These are phyloP conservation scores for Naso thynnoides DNA, from an alignment of 2,797 vertebrate genomes.

Conservation along the genomic window DNA sequence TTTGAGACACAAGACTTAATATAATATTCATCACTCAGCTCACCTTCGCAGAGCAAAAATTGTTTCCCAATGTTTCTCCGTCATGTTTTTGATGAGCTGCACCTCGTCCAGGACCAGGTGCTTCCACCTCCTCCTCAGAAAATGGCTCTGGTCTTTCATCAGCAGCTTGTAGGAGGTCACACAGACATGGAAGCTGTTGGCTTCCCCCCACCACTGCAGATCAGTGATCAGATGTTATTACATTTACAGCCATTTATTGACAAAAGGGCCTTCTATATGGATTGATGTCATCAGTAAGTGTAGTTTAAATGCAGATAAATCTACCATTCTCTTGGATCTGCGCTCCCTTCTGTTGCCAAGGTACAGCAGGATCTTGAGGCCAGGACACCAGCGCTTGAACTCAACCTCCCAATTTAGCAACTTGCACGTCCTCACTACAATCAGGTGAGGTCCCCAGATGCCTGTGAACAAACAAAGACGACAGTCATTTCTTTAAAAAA, in stretches of 20 bases:
- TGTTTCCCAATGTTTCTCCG: slow-evolving; percentile 93
- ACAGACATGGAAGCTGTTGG: slow-evolving; percentile 93
- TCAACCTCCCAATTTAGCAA: slow-evolving; percentile 97
- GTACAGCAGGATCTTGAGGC: slow-evolving; percentile 94
- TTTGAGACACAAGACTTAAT: background rate
- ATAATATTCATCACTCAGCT: background rate
- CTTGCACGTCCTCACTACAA: slow-evolving; percentile 94
- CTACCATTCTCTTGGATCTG: slow-evolving; percentile 92
- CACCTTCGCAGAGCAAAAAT: slow-evolving; percentile 91
- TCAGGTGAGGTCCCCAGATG: slow-evolving; percentile 97
- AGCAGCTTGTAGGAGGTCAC: slow-evolving; percentile 95
- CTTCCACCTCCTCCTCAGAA: slow-evolving; percentile 90
- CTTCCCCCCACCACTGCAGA: slow-evolving; percentile 89
- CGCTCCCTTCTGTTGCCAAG: slow-evolving; percentile 92
- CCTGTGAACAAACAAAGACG: slow-evolving; percentile 79
- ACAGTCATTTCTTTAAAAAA: background rate
- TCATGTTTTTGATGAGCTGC: slow-evolving; percentile 93
- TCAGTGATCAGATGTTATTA: slow-evolving; percentile 13
- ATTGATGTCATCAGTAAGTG: background rate
- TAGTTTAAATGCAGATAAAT: slow-evolving; percentile 13
- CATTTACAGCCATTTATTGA: background rate
- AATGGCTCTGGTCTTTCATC: slow-evolving; percentile 91
- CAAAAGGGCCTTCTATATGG: background rate
- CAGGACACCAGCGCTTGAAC: slow-evolving; percentile 98
- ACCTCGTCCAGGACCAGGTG: slow-evolving; percentile 93